Conservation (phyloP, 2,888 invertebrate genomes). For the Resseliella maxima region DNA sequence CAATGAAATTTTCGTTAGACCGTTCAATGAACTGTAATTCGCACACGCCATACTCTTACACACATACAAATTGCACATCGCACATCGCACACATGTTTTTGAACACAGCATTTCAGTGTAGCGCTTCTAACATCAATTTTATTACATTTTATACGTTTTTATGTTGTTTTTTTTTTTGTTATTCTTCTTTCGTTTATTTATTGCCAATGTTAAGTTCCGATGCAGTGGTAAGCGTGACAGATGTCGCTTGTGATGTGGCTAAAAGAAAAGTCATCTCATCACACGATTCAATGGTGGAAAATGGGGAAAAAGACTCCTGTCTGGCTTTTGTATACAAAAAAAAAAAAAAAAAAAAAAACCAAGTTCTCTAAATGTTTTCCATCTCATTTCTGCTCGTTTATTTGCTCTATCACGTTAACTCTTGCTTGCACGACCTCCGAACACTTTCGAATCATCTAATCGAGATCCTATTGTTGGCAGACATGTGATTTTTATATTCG, state of each 20-base stretch:
- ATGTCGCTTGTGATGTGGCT: background rate
- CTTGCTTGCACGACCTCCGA: background rate
- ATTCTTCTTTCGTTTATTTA: background rate
- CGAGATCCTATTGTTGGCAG: constrained; percentile 50
- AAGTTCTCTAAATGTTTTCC: background rate
- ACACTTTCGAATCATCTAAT: background rate
- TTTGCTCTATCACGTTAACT: too few relatives aligned
- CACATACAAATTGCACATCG: background rate
- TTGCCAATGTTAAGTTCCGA: background rate
- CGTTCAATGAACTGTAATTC: constrained; percentile 26
- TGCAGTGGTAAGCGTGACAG: constrained; percentile 8
- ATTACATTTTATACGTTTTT: too few relatives aligned
- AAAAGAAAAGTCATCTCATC: background rate
- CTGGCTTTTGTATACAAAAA: background rate
- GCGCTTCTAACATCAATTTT: background rate
- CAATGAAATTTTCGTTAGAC: background rate
- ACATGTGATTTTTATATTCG: constrained; percentile 46
- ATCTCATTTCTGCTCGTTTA: too few relatives aligned
- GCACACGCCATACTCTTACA: background rate
- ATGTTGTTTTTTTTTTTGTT: too few relatives aligned
- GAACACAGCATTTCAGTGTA: too few relatives aligned
- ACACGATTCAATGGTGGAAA: constrained; percentile 27
- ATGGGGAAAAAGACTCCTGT: background rate
- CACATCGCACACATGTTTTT: background rate
- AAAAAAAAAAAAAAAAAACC: background rate